phyloP scores from a whole-genome alignment of 2,888 invertebrate species.

The Petrolisthes cinctipes region DNA sequence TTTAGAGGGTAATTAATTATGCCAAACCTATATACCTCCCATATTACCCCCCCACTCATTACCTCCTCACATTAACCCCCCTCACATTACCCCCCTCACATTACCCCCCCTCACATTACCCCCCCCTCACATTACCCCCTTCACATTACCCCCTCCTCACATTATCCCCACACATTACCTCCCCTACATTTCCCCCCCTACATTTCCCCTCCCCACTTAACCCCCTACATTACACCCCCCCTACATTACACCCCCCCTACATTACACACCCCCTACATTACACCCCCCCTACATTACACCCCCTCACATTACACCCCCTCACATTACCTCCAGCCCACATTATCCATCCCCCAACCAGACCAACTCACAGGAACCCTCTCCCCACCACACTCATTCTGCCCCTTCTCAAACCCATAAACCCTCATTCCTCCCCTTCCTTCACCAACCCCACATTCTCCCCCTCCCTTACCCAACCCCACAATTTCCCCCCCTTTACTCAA shows the following conservation, averaged over 20 bases:
- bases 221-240: background rate
- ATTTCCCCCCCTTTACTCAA: background rate
- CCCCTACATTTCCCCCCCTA: background rate
- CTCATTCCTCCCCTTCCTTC: background rate
- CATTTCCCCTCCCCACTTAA: background rate
- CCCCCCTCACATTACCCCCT: background rate
- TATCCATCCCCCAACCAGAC: background rate
- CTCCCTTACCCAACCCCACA: background rate
- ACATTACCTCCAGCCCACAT: background rate
- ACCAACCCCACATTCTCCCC: background rate
- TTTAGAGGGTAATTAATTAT: no score
- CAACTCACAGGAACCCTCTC: background rate
- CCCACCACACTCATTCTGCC: background rate
- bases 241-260: background rate
- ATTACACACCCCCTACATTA: background rate
- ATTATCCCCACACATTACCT: background rate
- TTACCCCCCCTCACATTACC: background rate
- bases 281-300: background rate
- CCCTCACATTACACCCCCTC: background rate
- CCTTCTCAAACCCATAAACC: background rate
- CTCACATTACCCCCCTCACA: background rate
- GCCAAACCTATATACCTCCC: no score
- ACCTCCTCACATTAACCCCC: background rate
- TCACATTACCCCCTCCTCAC: no score
- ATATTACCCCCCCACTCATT: no score